Base-by-base conservation (phyloP, 2,113 vertebrate genomes). In the Dascyllus trimaculatus region DNA sequence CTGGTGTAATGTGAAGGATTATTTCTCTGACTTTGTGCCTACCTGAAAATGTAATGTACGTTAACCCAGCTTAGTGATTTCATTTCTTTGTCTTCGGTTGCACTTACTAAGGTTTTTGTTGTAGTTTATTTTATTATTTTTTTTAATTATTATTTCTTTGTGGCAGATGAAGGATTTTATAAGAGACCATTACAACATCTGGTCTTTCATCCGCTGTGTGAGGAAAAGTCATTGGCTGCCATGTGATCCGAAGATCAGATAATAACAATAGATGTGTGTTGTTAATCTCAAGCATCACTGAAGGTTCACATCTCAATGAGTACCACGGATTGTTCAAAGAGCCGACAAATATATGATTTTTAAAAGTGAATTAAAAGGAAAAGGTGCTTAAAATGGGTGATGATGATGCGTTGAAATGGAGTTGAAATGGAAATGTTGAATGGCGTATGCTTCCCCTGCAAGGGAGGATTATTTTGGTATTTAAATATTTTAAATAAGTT, bases 11-110 rank as follows among this genome's bases (percentile, higher is more conserved):
- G 58, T 89, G 75, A 90, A 90, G 78, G 80, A 75, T 85, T 80
- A 80, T 84, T 80, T 86, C 82, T 91, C 81, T 89, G 81, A 90
- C 88, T 88, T 78, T 87, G 89, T 91, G 92, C 92, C 92, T 93
- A 91, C 75, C 84, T 89, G 87, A 88, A 90, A 71, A 85, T 87
- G 83, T 88, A 89, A 88, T 85, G 79, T 90, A 84, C 81, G 77
- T 80, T 75, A 75, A 73, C 71, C 81, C 88, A 79, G 85, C 80
- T 64, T 83, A 82, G 75, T 81, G 78, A 85, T 80, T 76, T 85
- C 71, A 74, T 88, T 90, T 83, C 67, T 86, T 80, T 77, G 75
- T 81, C 78, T 86, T 85, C 72, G 78, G 82, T 85, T 90, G 75
- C 89, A 85, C 79, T 85, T 72, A 65, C 70, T 59, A 49, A 84